Base-by-base conservation (phyloP, 2,797 vertebrate species). In the Lutra lutra region DNA sequence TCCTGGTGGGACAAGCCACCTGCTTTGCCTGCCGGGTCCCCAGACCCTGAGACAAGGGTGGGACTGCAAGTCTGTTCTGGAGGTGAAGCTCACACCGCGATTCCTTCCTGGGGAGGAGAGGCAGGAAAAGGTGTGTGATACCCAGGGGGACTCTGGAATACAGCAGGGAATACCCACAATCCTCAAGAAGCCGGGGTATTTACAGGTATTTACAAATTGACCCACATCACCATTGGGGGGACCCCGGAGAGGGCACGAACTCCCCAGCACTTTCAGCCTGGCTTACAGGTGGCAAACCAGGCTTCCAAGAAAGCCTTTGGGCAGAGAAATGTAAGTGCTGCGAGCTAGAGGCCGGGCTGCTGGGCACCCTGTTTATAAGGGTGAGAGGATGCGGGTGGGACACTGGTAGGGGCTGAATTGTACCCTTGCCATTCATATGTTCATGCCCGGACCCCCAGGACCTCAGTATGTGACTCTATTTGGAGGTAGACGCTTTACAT, bases 141-240 rank as follows among this genome's bases (percentile, higher is more conserved):
- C 23, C 72, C 4, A 1, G 48, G 48, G n/a, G 43, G 27, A 7
- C 35, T 9, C 35, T 21, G 66, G 85, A 35, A 54, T 15, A 54
- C 51, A 54, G 51, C 51, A 54, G 15, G 51, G 51, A 54, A n/a
- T 29, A 13, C 17, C 7, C 56, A 27, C 40, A 32, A 10, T 11
- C 38, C 20, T 62, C n/a, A 7, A 17, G 77, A 20, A 38, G 64
- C 51, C 2, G 17, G 6, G 38, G 38, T 7, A 38, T 7, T 70
- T 70, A 12, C 21, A 70, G 20, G 3, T 2, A 4, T 14, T 43
- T 35, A 25, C 3, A 11, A 29, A 40, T 10, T 1, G 4, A 5
- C 51, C 56, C 7, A 2, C 20, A 0, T 48, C 2, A 1, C 43
- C 18, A 5, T 0, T 0, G 35, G 23, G 20, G 21, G 23, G 13